Conservation (phyloP, 2,797 vertebrate species). For the Muraenolepis orangiensis region DNA sequence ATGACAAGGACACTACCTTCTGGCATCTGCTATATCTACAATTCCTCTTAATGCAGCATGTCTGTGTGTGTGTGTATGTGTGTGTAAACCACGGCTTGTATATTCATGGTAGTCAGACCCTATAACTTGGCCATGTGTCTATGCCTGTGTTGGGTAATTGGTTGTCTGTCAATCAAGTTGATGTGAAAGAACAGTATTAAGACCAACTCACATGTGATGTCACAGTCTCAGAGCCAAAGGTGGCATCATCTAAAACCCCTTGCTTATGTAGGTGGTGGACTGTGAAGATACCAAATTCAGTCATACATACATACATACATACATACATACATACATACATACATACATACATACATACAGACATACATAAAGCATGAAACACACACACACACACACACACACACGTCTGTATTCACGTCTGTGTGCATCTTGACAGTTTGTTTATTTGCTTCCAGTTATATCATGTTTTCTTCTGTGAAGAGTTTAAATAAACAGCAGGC, state of each 20-base stretch:
- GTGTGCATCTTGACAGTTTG: conserved; percentile 13
- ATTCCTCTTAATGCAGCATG: not conserved
- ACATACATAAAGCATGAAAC: not conserved
- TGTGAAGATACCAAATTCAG: not conserved
- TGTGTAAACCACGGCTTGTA: conserved; percentile 18
- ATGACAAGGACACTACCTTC: not conserved
- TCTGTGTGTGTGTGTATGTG: too few species aligned
- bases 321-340: not conserved
- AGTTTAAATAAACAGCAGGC: not conserved
- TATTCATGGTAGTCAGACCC: not conserved
- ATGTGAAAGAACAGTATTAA: conserved; percentile 18
- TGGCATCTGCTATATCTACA: not conserved
- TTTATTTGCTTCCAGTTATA: conserved; percentile 4
- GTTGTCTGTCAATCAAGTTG: conserved; percentile 42
- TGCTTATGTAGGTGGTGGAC: not conserved
- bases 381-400: not conserved
- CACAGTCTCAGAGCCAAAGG: not conserved
- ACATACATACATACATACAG: not conserved
- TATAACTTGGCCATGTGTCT: conserved; percentile 10
- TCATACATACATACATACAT: not conserved
- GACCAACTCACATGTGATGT: conserved; percentile 16
- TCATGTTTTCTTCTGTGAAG: not conserved
- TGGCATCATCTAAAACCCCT: conserved; percentile 17
- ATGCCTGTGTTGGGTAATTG: conserved; percentile 19
- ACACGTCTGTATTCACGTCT: not conserved